Evolutionary conservation across 1,140 invertebrate species (phyloP), one percentile per base, ranked within the genome.

Genomic region (Rhopalosiphum padi): DNA sequence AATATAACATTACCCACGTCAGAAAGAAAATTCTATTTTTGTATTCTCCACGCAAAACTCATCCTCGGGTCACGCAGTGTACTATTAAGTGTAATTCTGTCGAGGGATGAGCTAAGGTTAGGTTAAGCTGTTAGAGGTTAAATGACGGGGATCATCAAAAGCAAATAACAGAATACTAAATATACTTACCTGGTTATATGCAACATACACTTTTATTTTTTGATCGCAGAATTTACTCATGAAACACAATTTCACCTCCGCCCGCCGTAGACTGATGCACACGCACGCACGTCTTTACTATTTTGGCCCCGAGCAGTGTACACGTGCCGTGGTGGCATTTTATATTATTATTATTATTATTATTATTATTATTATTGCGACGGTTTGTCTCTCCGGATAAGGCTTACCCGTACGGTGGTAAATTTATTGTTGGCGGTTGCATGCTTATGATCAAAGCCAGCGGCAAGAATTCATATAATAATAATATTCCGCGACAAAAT

Each of bases 301-400:
- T 60, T 60, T 18, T 60, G 55, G 55, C 55, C 55, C 9, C 55
- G 55, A 60, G 55, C 55, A 30, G 25, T 60, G 25, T 3, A 60
- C 55, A 60, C 55, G 55, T 60, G 55, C 9, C 25, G 7, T 30
- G 55, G 25, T 60, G 55, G 55, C 55, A 21, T 60, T 60, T 60
- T 60, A 60, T 60, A n/a, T 15, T 68, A 68, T 68, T 68, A 60
- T 77, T 77, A 77, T 77, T 77, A 68, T 68, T 68, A 60, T 77
- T 77, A 77, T 77, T 77, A 68, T 68, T 68, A 60, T 77, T 77
- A 77, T 77, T 77, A 77, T 77, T 77, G 30, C 30, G 15, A 77
- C 30, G 15, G 11, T n/a, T 4, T n/a, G 60, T 77, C 60, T 77
- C 30, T n/a, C 15, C n/a, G 15, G 60, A 77, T 77, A 77, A 77